Evolutionary conservation across 2,113 vertebrate genomes (phyloP).

Genomic region (Tor tambroides): DNA sequence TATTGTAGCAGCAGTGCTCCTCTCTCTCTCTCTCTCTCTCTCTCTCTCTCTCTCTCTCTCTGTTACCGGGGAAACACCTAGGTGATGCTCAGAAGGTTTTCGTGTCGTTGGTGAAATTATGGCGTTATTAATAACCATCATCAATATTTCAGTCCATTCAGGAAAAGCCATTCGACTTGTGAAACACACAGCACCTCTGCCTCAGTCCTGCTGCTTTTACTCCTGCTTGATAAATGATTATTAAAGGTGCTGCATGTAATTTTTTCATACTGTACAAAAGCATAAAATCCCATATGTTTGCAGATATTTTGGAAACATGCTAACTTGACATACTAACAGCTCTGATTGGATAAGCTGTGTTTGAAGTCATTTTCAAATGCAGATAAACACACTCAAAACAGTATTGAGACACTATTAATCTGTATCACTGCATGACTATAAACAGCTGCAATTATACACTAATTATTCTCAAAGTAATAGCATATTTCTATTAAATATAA

Average conservation of each 20-base stretch:
- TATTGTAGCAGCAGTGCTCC: not conserved
- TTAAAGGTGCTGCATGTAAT: no score
- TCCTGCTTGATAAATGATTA: not conserved
- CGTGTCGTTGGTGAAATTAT: conserved; percentile 2
- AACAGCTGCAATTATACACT: not conserved
- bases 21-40: conserved; percentile 7
- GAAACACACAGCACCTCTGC: no score
- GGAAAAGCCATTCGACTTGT: not conserved
- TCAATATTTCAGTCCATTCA: conserved; percentile 30
- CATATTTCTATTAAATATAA: not conserved
- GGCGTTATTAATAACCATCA: conserved; percentile 21
- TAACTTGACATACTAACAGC: no score
- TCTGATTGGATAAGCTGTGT: no score
- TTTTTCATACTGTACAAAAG: no score
- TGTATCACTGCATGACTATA: not conserved
- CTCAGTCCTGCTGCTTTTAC: not conserved
- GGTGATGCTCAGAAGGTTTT: not conserved
- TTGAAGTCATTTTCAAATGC: not conserved
- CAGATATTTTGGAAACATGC: no score
- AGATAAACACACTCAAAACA: not conserved
- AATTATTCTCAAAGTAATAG: not conserved
- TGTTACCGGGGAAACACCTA: conserved; percentile 10
- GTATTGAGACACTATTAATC: not conserved
- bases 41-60: conserved; percentile 9
- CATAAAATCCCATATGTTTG: no score